These are phyloP conservation scores for Takifugu flavidus DNA, from an alignment of 2,113 vertebrate genomes.

Conservation along the genomic window DNA sequence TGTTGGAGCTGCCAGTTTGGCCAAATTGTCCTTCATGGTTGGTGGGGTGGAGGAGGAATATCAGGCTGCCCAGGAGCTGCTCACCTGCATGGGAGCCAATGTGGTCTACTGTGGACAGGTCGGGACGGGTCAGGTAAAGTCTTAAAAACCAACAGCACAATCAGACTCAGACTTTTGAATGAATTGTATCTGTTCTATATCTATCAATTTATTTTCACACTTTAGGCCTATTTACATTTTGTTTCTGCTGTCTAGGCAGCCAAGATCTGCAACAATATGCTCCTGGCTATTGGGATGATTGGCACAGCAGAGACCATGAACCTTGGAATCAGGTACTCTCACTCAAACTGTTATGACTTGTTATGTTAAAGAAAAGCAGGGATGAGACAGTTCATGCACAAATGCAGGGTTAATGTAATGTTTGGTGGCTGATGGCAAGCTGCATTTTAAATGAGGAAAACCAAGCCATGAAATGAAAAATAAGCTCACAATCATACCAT, in stretches of 20 bases:
- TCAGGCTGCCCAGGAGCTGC: conserved; percentile 87
- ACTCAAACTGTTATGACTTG: conserved; percentile 4
- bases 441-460: too few relatives aligned
- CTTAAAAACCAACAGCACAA: background rate
- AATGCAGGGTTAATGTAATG: background rate
- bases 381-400: conserved; percentile 10
- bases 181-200: too few relatives aligned
- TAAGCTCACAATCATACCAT: too few relatives aligned
- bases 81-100: conserved; percentile 93
- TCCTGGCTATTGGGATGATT: conserved; percentile 92
- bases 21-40: conserved; percentile 96
- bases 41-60: conserved; percentile 92
- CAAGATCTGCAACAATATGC: conserved; percentile 98
- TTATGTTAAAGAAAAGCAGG: background rate
- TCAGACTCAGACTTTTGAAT: background rate
- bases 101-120: conserved; percentile 92
- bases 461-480: too few relatives aligned
- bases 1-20: conserved; percentile 90
- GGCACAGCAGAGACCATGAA: conserved; percentile 96
- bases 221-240: background rate
- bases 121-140: conserved; percentile 89
- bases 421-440: too few relatives aligned
- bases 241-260: conserved; percentile 77
- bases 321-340: conserved; percentile 89
- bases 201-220: background rate